A percentile compares a stretch with the other conserved stretches of the same genome.
Conservation (phyloP, 1,140 invertebrate genomes). For the Cyrtorhinus lividipennis region DNA sequence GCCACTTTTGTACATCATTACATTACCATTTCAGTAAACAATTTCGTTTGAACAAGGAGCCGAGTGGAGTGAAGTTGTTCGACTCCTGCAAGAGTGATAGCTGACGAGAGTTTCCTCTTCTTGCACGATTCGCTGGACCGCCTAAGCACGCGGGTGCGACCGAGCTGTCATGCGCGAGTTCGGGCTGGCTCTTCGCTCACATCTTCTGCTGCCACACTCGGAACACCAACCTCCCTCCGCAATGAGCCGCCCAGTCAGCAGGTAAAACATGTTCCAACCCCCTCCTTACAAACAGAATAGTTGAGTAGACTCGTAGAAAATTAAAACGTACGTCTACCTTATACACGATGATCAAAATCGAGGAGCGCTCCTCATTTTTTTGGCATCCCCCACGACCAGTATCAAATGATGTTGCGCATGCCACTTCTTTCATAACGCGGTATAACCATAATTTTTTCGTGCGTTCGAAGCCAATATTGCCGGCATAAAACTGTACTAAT, state of each 20-base stretch:
- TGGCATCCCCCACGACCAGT: not conserved
- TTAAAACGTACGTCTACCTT: too few species aligned
- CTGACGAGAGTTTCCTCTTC: not conserved
- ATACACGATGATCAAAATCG: not conserved
- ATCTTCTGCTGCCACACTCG: constrained; percentile 1
- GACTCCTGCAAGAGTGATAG: not conserved
- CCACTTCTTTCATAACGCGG: not conserved
- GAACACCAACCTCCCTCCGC: constrained; percentile 3
- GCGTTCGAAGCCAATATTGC: too few species aligned
- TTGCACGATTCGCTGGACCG: not conserved
- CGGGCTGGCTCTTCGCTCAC: not conserved
- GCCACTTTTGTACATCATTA: not conserved
- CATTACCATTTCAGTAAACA: not conserved
- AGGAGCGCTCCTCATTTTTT: not conserved
- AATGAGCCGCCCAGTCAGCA: constrained; percentile 9
- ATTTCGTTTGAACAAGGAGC: not conserved
- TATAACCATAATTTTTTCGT: not conserved
- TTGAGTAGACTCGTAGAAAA: too few species aligned
- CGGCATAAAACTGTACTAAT: too few species aligned
- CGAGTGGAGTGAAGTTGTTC: not conserved
- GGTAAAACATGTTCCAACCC: not conserved
- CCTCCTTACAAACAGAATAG: too few species aligned
- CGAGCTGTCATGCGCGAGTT: constrained; percentile 1
- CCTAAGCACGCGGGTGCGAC: not conserved
- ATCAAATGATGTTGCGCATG: not conserved